Base-by-base conservation (phyloP, 1,140 invertebrate genomes). In the Holotrichia oblita region DNA sequence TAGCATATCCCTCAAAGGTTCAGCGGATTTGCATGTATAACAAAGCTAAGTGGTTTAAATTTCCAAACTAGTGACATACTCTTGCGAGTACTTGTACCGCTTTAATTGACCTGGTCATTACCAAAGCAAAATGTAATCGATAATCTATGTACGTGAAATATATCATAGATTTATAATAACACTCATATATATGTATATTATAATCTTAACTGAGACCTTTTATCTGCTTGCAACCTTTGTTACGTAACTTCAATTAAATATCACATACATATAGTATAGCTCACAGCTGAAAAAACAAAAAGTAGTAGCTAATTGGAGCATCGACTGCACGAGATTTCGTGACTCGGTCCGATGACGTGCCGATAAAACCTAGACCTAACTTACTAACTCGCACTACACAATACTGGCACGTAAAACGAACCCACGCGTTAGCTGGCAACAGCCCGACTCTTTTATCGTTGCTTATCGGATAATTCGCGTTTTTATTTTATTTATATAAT, bases 271-370 rank as follows among this genome's bases (percentile, higher is more conserved):
- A 34, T 34, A 34, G 27, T 4, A 4, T 76, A 48, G n/a, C 44
- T 40, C 17, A 40, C 22, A 20, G 44, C 61, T 27, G 20, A 76
- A 76, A 34, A 76, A 76, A 76, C 74, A 76, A 55, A 76, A 40
- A 41, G 17, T 34, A 34, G 17, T 40, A 76, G 74, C 74, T 76
- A 76, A 76, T 76, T 76, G 74, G 74, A 76, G 74, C 74, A 55
- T 42, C 41, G 44, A 44, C 41, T 48, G 74, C 44, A 55, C 74
- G 44, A 48, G 74, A 76, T 48, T 76, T 76, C 74, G 41, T 42
- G 41, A 55, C 41, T 55, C 27, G 14, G 44, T 48, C 17, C 24
- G 74, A 76, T 76, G 41, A 76, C 74, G 74, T 76, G 74, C 74
- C 41, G 74, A 76, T 76, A 76, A 76, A 76, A 42, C 41, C 74